Percentiles rank a stretch among this genome's conserved stretches.
Conservation (phyloP, 2,888 invertebrate species). For the Oligia strigilis region DNA sequence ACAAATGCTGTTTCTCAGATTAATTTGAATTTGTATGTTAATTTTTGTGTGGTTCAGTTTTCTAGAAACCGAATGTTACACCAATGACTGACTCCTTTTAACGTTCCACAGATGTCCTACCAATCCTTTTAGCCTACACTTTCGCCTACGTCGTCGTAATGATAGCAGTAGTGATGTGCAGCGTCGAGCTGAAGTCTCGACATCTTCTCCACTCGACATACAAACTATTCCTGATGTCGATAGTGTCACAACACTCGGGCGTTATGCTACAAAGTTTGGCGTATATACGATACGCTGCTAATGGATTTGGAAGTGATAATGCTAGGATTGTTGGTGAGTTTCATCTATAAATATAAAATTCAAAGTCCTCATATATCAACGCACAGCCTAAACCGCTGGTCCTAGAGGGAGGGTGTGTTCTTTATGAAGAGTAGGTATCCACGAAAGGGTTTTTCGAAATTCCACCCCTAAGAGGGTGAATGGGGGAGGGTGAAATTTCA, state of each 20-base stretch:
- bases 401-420: too few species aligned
- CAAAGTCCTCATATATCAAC: too few species aligned
- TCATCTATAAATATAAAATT: too few species aligned
- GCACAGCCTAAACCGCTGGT: too few species aligned
- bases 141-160: conserved; percentile 93
- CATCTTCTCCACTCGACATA: conserved; percentile 97
- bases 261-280: conserved; percentile 93
- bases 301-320: conserved; percentile 92
- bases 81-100: background rate
- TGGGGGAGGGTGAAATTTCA: too few species aligned
- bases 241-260: conserved; percentile 93
- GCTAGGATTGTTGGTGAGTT: conserved; percentile 87
- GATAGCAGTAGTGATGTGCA: conserved; percentile 93
- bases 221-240: conserved; percentile 94
- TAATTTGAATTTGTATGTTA: background rate
- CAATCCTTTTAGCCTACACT: conserved; percentile 94
- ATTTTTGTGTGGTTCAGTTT: background rate
- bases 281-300: conserved; percentile 94
- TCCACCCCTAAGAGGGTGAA: too few species aligned
- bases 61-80: background rate
- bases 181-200: conserved; percentile 94
- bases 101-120: conserved; percentile 94
- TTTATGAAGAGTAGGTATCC: too few species aligned
- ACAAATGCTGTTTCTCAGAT: background rate
- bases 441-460: too few species aligned